A percentile compares a stretch with the other conserved stretches of the same genome.
phyloP scores from a whole-genome alignment of 2,113 vertebrate genomes.

The Micronisus gabar region DNA sequence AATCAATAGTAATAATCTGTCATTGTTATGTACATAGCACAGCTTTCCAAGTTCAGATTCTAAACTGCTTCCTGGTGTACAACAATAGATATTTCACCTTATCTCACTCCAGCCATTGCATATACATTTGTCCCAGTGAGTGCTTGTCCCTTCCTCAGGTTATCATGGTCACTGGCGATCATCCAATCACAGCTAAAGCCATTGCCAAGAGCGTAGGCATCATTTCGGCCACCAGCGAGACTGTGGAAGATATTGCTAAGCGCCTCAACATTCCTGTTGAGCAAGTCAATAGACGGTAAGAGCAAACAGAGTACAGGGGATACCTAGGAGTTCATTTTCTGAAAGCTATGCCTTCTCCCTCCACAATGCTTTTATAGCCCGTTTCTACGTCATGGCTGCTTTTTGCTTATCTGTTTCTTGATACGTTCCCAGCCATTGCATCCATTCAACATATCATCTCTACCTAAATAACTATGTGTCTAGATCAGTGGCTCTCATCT shows the following conservation, averaged over 20 bases:
- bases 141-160: constrained; percentile 61
- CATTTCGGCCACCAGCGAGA: constrained; percentile 80
- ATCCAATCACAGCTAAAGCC: constrained; percentile 82
- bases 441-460: neutral
- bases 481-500: neutral
- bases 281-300: constrained; percentile 74
- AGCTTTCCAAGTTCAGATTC: neutral
- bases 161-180: constrained; percentile 83
- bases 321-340: neutral
- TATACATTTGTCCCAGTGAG: neutral
- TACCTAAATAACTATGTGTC: no score
- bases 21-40: neutral
- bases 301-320: rapidly evolving
- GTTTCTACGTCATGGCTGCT: rapidly evolving
- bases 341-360: neutral
- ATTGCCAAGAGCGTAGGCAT: constrained; percentile 82
- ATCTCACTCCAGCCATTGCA: neutral
- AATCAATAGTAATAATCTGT: neutral
- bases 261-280: constrained; percentile 74
- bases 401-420: neutral
- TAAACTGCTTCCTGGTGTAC: neutral
- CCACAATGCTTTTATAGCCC: rapidly evolving
- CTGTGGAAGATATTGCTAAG: constrained; percentile 79
- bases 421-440: rapidly evolving
- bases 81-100: neutral